Percentiles rank a stretch among this genome's conserved stretches.
Evolutionary conservation across 2,797 vertebrate species (phyloP).

Genomic region (Loris lydekkerianus): DNA sequence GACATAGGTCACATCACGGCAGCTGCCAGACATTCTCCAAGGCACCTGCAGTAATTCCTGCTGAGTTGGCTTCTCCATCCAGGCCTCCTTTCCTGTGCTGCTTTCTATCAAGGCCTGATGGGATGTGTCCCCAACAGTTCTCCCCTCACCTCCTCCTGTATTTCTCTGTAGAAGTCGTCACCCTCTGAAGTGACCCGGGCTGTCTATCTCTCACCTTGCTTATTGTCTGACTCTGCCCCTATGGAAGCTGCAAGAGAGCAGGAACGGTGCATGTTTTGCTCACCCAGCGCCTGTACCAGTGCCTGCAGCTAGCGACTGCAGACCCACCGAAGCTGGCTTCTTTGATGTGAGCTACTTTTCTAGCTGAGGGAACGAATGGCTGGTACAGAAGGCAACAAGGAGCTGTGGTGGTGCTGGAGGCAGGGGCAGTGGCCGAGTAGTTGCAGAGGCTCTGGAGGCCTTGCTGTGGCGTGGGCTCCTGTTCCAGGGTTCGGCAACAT

Average conservation of each 20-base stretch:
- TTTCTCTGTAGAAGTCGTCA: neutral
- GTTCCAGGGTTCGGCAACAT: neutral
- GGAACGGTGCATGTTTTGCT: neutral
- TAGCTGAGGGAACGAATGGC: neutral
- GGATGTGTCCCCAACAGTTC: rapidly evolving
- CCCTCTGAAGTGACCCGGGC: neutral
- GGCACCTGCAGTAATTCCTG: neutral
- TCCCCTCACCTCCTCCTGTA: rapidly evolving
- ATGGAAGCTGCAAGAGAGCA: neutral
- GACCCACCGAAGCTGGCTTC: neutral
- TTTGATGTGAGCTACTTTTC: neutral
- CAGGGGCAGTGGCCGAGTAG: too few relatives aligned
- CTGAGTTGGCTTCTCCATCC: neutral
- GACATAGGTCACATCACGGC: too few relatives aligned
- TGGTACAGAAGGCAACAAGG: neutral
- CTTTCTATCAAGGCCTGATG: neutral
- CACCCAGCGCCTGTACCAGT: too few relatives aligned
- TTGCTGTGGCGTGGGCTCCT: rapidly evolving
- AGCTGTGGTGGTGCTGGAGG: neutral
- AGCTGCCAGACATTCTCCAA: neutral
- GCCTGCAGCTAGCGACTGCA: too few relatives aligned
- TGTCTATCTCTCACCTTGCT: neutral
- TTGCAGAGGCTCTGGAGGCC: neutral
- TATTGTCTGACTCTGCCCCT: neutral
- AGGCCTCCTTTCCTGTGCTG: neutral